Percentiles rank a stretch among this genome's conserved stretches.
Evolutionary conservation across 2,888 invertebrate genomes (phyloP).

Genomic region (Limnephilus lunatus): DNA sequence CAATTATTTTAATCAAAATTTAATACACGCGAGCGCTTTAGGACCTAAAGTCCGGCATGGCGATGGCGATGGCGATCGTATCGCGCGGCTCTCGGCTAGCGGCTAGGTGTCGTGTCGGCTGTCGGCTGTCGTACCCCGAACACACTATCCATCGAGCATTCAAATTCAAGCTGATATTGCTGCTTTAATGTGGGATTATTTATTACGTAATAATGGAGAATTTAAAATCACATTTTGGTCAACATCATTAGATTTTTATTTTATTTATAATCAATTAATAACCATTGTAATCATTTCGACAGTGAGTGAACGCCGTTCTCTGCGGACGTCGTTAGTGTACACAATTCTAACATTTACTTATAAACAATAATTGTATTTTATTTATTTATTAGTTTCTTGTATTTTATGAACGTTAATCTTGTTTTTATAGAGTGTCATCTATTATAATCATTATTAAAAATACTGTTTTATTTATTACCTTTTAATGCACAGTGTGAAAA

Average conservation of each 20-base stretch:
- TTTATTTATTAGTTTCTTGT: no score
- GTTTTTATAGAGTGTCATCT: no score
- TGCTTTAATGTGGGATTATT: no score
- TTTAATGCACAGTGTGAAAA: no score
- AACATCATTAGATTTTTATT: not conserved
- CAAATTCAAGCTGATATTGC: not conserved
- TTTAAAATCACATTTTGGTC: not conserved
- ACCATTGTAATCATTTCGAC: not conserved
- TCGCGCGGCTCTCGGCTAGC: not conserved
- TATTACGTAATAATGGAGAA: not conserved
- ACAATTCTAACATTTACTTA: not conserved
- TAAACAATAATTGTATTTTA: no score
- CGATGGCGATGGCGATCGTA: not conserved
- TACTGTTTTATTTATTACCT: no score
- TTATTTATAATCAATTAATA: not conserved
- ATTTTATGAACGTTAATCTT: no score
- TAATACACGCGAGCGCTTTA: constrained; percentile 38
- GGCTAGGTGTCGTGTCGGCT: not conserved
- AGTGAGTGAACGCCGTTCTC: not conserved
- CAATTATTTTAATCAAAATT: constrained; percentile 56
- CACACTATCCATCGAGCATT: not conserved
- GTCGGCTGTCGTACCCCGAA: not conserved
- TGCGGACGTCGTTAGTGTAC: not conserved
- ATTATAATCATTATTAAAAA: no score
- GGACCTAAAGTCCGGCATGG: not conserved